Conservation (phyloP, 2,888 invertebrate species). For the Orchesellides sinensis region DNA sequence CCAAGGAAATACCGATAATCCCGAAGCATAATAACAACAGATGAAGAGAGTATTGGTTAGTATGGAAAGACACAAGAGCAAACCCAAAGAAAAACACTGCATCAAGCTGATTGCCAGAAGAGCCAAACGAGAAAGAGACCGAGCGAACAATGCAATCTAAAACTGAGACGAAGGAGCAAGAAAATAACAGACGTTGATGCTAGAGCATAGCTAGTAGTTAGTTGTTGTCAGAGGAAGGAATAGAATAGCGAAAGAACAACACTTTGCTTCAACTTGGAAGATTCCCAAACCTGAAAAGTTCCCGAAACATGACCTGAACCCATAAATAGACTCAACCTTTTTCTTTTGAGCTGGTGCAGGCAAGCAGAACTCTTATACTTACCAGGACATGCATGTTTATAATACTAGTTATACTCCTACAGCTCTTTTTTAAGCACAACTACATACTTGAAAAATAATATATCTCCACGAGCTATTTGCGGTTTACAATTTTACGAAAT, state of each 20-base stretch:
- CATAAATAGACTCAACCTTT: conserved; percentile 62
- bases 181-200: not conserved
- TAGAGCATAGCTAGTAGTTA: not conserved
- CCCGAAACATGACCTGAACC: conserved; percentile 65
- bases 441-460: too few relatives aligned
- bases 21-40: conserved; percentile 35
- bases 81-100: conserved; percentile 59
- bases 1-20: conserved; percentile 51
- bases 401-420: not conserved
- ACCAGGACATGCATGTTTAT: conserved; percentile 3
- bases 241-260: conserved; percentile 43
- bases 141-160: conserved; percentile 50
- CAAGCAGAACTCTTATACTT: conserved; percentile 18
- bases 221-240: conserved; percentile 45
- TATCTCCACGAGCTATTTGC: conserved; percentile 26
- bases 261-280: conserved; percentile 57
- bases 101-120: conserved; percentile 58
- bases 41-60: conserved; percentile 1
- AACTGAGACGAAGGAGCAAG: conserved; percentile 33
- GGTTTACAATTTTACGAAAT: conserved; percentile 36
- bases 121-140: too few relatives aligned
- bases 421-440: not conserved
- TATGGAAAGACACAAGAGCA: conserved; percentile 10
- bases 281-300: conserved; percentile 61
- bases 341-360: conserved; percentile 30